Base-by-base conservation (phyloP, 2,797 vertebrate species). In the Lemur catta region DNA sequence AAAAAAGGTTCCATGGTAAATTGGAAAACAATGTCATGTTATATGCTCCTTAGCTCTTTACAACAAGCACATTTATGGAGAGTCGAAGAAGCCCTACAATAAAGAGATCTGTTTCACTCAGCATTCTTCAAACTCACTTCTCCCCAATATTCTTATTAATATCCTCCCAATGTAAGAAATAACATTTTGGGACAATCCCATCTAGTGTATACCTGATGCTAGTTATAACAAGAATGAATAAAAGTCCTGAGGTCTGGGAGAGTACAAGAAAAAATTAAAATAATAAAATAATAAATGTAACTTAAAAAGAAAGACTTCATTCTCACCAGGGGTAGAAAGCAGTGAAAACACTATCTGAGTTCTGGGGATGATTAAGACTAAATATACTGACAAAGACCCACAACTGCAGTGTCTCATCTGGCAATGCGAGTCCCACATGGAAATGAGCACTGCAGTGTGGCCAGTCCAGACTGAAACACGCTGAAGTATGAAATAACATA, bases 101-200 rank as follows among this genome's bases (percentile, higher is more conserved):
- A 76, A 35, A 89, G 28, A 72, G 65, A 84, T 43, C 20, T 59
- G 4, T 63, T 79, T 92, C 38, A 84, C 7, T 50, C 7, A 84
- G 7, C 22, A 41, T n/a, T 94, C 57, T 91, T 72, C 52, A 92
- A 79, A 94, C 43, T 88, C 88, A 84, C 35, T 91, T 93, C 46
- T 6, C 41, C 3, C n/a, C 26, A 86, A n/a, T 50, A 94, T 82
- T 91, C 20, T 79, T 91, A 86, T 38, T 48, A 63, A 41, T 26
- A 84, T 63, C 15, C 61, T 90, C 46, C 11, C 38, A 69, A 30
- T 57, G 1, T 93, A 79, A 92, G 59, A 87, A 89, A 89, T 89
- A 85, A 71, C 59, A n/a, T n/a, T 85, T 82, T 86, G 30, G 35
- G 61, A 71, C 20, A 92, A 84, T 74, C 2, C 24, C 9, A 65